phyloP scores from a whole-genome alignment of 1,140 invertebrate genomes.

The Drosophila watanabei region DNA sequence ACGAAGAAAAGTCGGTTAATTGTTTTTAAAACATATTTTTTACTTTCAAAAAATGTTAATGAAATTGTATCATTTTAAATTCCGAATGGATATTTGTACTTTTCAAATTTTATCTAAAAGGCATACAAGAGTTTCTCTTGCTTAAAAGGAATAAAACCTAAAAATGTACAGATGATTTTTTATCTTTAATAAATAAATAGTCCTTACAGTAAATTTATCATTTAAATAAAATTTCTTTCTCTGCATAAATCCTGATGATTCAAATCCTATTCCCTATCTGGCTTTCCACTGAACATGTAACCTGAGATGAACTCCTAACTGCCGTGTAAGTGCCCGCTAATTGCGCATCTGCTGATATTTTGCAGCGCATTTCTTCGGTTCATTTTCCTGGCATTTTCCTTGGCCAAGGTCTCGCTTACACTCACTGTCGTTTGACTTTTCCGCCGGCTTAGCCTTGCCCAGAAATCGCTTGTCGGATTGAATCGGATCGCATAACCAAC shows the following conservation, averaged over 20 bases:
- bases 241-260: conserved; percentile 9
- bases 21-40: too few species aligned
- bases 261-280: conserved; percentile 10
- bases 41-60: too few species aligned
- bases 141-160: background rate
- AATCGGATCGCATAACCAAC: conserved; percentile 52
- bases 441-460: conserved; percentile 36
- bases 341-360: conserved; percentile 78
- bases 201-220: background rate
- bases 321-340: conserved; percentile 63
- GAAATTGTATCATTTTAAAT: background rate
- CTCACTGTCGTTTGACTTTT: conserved; percentile 34
- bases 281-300: conserved; percentile 47
- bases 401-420: conserved; percentile 51
- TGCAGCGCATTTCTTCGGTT: conserved; percentile 1
- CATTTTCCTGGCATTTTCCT: conserved; percentile 18
- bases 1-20: background rate
- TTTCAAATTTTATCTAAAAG: too few species aligned
- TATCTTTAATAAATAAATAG: too few species aligned
- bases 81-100: too few species aligned
- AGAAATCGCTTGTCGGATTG: conserved; percentile 40
- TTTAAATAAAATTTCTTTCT: background rate
- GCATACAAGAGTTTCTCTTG: background rate
- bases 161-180: background rate
- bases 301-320: conserved; percentile 34